Conservation (phyloP, 2,113 vertebrate species). For the Benitochromis conjunctus region DNA sequence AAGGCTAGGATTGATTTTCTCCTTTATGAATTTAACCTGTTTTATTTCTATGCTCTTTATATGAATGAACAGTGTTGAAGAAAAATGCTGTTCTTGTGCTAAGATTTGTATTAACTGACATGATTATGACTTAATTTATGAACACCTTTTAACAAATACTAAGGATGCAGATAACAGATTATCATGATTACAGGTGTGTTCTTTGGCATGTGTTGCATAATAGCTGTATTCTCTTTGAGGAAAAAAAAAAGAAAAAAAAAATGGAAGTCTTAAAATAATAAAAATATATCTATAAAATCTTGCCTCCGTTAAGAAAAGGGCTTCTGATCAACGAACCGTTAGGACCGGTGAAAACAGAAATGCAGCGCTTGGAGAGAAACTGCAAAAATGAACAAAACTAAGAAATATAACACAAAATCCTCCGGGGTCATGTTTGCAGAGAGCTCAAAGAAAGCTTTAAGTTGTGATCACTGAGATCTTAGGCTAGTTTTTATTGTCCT, state of each 20-base stretch:
- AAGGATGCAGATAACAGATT: background rate
- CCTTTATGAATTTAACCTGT: background rate
- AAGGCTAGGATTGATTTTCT: background rate
- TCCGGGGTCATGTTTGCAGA: no score
- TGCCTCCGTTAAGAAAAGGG: accelerated
- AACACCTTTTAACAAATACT: background rate
- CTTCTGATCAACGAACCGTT: no score
- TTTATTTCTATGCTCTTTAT: background rate
- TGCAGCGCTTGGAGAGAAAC: no score
- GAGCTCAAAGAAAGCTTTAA: background rate
- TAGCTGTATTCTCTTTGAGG: background rate
- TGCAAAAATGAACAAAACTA: no score
- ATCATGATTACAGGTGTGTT: background rate
- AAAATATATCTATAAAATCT: background rate
- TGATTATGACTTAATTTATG: background rate
- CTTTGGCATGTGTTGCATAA: background rate
- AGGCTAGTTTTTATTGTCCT: no score
- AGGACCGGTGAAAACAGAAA: no score
- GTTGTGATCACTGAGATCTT: background rate
- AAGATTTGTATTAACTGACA: background rate
- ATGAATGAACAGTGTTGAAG: background rate
- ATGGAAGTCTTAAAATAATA: accelerated
- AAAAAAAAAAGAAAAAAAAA: accelerated
- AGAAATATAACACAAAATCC: no score
- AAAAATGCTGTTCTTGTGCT: background rate